Evolutionary conservation across 2,888 invertebrate genomes (phyloP).

Genomic region (Nemotelus pantherinus): DNA sequence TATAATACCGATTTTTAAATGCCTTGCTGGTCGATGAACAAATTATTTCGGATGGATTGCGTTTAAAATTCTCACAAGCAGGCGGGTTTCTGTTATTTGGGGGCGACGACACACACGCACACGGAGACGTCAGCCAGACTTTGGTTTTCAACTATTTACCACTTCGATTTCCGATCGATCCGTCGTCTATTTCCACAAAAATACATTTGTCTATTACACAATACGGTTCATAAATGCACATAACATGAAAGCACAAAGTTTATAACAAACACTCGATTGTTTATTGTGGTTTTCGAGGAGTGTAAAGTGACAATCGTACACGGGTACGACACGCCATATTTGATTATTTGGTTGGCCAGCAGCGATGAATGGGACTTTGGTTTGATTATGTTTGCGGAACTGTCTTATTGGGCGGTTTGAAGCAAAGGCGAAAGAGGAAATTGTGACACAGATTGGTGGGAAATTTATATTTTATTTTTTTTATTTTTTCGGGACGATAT

Average conservation of each 20-base stretch:
- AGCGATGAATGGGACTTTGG: not conserved
- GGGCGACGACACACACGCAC: constrained; percentile 41
- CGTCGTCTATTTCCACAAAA: not conserved
- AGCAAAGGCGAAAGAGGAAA: no score
- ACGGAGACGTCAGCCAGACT: constrained; percentile 32
- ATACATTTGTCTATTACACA: not conserved
- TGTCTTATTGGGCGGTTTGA: not conserved
- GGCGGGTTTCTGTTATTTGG: constrained; percentile 22
- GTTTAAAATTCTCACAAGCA: not conserved
- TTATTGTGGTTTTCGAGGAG: constrained; percentile 33
- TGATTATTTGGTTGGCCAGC: constrained; percentile 12
- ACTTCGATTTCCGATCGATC: constrained; percentile 5
- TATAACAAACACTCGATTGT: constrained; percentile 27
- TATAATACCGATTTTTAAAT: not conserved
- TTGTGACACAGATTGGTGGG: no score
- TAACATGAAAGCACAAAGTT: constrained; percentile 19
- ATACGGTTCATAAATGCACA: not conserved
- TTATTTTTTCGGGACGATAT: no score
- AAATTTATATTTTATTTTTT: no score
- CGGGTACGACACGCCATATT: constrained; percentile 36
- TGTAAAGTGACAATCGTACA: constrained; percentile 32
- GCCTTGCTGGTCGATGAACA: not conserved
- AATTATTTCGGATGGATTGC: not conserved
- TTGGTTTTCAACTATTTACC: not conserved
- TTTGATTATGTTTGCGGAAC: constrained; percentile 4